Conservation (phyloP, 2,797 vertebrate species). For the Acipenser ruthenus region DNA sequence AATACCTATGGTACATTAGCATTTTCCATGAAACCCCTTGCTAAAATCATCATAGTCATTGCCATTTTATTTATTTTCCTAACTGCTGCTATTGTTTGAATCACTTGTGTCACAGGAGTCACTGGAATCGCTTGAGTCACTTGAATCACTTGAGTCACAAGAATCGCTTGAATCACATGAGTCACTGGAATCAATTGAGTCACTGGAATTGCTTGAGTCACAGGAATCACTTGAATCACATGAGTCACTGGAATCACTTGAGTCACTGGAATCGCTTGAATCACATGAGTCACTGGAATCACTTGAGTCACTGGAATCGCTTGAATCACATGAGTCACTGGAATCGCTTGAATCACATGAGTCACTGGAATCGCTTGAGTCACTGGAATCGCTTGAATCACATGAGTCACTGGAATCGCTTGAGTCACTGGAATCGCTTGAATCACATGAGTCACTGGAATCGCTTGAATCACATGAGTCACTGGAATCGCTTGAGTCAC, state of each 20-base stretch:
- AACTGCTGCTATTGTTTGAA: not conserved
- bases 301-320: not conserved
- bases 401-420: not conserved
- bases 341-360: not conserved
- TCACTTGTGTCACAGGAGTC: not conserved
- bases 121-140: not conserved
- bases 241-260: no score
- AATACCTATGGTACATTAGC: no score
- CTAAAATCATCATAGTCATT: not conserved
- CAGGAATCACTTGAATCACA: not conserved
- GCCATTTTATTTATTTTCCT: conserved; percentile 1
- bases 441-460: not conserved
- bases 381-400: not conserved
- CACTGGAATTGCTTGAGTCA: not conserved
- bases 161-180: not conserved
- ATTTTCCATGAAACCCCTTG: no score
- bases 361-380: not conserved
- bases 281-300: not conserved
- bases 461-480: not conserved
- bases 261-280: not conserved
- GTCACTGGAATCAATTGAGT: not conserved
- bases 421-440: not conserved
- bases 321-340: not conserved
- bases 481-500: not conserved
- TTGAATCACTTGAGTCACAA: not conserved